Evolutionary conservation across 64 coral and sea anemone species (phyloP), one percentile per base, ranked within the genome.

Genomic region (Catalaphyllia jardinei): DNA sequence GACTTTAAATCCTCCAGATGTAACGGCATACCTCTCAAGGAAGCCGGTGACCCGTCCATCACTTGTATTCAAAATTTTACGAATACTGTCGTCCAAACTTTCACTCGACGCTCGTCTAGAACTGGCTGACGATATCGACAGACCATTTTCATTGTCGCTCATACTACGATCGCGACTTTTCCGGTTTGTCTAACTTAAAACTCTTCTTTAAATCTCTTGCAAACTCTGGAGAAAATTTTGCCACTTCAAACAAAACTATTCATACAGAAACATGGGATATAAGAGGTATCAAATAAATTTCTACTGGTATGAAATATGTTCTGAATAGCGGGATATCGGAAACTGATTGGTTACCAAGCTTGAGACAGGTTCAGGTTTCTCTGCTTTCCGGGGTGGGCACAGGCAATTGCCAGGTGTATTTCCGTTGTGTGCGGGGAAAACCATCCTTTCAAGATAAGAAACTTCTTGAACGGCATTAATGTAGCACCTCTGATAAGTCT

Each of bases 31-130:
- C 90, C 83, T 87, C 31, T 92, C 83, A 18, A 92, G 72, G 60
- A 87, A 38, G 52, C 19, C 82, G 71, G 16, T 80, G 83, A 77
- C 74, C 61, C 86, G 71, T 71, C 29, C 72, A 4, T 74, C 83
- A 33, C 79, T 31, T 57, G 80, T 52, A 52, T 31, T 87, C 20
- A 92, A 24, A 42, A 92, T 87, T 72, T 87, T 92, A 52, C 90
- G 90, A 30, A 92, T 87, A 76, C 76, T 92, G 71, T 92, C 90
- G 25, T 92, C 90, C 30, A 92, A 76, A 92, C 74, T 87, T 92
- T 92, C 90, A 39, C 73, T 92, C n/a, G 90, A 92, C 15, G 72
- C 60, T 76, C 74, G 86, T 72, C 81, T 76, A 19, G 90, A 92
- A 73, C 90, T 92, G 9, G 75, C 28, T 2, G 90, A 92, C 12